Conservation (phyloP, 2,888 invertebrate species). For the Gibbula magus region DNA sequence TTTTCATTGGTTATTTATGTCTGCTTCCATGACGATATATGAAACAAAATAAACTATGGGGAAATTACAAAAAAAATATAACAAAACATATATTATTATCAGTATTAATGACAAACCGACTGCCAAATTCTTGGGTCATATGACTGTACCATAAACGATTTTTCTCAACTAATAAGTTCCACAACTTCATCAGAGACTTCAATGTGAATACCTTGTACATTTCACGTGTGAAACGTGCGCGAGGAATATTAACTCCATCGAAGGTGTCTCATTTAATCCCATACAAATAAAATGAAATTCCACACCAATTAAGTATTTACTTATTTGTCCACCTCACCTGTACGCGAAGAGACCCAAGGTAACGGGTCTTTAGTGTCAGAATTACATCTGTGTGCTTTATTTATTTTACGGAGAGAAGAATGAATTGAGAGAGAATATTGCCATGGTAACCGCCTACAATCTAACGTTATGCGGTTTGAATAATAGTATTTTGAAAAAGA, state of each 20-base stretch:
- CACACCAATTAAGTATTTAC: constrained; percentile 10
- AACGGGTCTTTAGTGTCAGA: neutral
- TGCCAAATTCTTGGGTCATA: neutral
- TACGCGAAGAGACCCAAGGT: neutral
- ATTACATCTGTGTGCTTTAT: no score
- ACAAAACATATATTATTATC: neutral
- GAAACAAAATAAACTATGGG: no score
- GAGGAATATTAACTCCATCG: no score
- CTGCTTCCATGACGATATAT: no score
- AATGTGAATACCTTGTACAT: neutral
- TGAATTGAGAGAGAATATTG: no score
- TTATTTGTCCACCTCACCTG: neutral
- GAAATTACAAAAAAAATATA: no score
- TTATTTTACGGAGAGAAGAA: no score
- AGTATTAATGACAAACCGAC: neutral
- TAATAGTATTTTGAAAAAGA: no score
- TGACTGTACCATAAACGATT: neutral
- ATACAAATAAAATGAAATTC: constrained; percentile 24
- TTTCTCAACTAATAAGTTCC: neutral
- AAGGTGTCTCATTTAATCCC: constrained; percentile 2
- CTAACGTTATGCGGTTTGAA: no score
- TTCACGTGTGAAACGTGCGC: neutral
- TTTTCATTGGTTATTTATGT: no score
- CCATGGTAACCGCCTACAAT: no score
- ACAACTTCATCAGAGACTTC: neutral